Evolutionary conservation across 2,888 invertebrate genomes (phyloP), one percentile per base, ranked within the genome.

Genomic region (Antitype chi): DNA sequence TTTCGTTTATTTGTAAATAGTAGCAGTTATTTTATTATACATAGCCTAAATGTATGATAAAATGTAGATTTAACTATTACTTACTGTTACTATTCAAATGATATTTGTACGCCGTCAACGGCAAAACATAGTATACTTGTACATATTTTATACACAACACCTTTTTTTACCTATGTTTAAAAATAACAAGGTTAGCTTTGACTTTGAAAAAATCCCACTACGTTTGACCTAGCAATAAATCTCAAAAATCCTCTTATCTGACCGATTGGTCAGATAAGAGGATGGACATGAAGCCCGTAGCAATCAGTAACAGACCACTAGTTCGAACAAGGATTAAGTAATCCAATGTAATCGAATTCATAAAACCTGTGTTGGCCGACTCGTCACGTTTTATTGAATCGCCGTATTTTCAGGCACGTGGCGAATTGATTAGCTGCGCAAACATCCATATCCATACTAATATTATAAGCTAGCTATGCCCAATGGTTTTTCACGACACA

Each of bases 331-430:
- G 57, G 82, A 82, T 82, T 82, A 82, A 85, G 85, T 76, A 76
- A 82, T 62, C 71, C 64, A 70, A 49, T 62, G 47, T 76, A 76
- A 82, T 82, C 85, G 62, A 85, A 72, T 85, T 82, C 52, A 82
- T 82, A 64, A 71, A 85, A 76, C 81, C 85, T 38, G 49, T 63
- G 81, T 67, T 67, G 62, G 60, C 25, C 8, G 64, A 57, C 71
- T 82, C 85, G 85, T 85, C 85, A 85, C 85, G 82, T 82, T 82
- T 76, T 82, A 75, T 81, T 75, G 20, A 25, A 17, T 38, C n/a
- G 13, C 38, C 66, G 57, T 53, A 66, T 82, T 85, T 85, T 81
- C 25, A 1, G 59, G 28, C 64, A 66, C 71, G 70, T 32, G 68
- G 60, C 57, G n/a, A 69, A 55, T 84, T 82, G 32, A 82, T 76